A percentile compares a stretch with the other conserved stretches of the same genome.
Evolutionary conservation across 1,140 invertebrate genomes (phyloP).

Genomic region (Euglossa dilemma): DNA sequence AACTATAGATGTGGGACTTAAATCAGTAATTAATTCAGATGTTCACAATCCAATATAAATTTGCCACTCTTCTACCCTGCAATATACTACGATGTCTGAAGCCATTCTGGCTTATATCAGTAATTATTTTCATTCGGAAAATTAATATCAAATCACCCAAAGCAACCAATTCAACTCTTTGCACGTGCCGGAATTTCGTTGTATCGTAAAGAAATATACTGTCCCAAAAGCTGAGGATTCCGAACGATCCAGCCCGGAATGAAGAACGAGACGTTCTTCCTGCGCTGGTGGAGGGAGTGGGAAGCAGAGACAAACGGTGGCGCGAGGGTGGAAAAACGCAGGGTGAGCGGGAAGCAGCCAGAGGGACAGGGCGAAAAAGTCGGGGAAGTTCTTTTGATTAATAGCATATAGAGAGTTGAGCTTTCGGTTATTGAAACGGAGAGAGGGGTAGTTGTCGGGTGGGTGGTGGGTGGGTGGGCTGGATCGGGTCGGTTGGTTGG

Average conservation of each 20-base stretch:
- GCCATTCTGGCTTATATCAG: too few relatives aligned
- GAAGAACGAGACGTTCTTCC: constrained; percentile 18
- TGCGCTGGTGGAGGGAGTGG: neutral
- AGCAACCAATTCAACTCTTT: too few relatives aligned
- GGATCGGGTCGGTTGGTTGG: constrained; percentile 48
- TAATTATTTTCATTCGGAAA: too few relatives aligned
- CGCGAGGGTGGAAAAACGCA: neutral
- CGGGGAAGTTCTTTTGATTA: constrained; percentile 77
- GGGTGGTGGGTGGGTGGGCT: constrained; percentile 45
- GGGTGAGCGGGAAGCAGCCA: too few relatives aligned
- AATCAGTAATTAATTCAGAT: too few relatives aligned
- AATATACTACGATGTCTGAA: too few relatives aligned
- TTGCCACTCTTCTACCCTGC: too few relatives aligned
- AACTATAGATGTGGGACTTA: too few relatives aligned
- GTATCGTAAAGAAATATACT: neutral
- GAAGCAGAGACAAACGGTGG: constrained; percentile 38
- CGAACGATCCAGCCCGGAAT: too few relatives aligned
- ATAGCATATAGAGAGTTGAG: constrained; percentile 69
- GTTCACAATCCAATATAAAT: too few relatives aligned
- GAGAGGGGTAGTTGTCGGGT: constrained; percentile 57
- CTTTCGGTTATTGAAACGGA: constrained; percentile 79
- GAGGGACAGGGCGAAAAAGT: constrained; percentile 33
- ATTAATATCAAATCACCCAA: too few relatives aligned
- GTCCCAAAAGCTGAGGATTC: too few relatives aligned
- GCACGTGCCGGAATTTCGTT: neutral